A percentile compares a stretch with the other conserved stretches of the same genome.
Conservation (phyloP, 2,113 vertebrate species). For the Antechinus stuartii region DNA sequence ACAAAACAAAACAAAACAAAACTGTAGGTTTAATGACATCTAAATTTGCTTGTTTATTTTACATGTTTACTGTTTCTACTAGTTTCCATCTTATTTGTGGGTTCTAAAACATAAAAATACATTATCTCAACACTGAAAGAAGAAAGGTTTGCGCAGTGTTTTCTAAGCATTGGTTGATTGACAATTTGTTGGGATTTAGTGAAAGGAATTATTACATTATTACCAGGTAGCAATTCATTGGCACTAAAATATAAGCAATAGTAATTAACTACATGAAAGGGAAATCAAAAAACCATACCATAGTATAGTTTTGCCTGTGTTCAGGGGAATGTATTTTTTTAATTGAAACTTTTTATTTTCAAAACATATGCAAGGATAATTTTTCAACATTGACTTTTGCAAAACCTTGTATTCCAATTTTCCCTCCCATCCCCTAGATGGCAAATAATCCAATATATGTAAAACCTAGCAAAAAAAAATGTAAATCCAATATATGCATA, state of each 20-base stretch:
- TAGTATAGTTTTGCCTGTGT: not conserved
- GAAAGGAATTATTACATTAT: not conserved
- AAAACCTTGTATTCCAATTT: too few species aligned
- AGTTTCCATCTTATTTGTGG: not conserved
- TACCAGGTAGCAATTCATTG: not conserved
- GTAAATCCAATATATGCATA: too few species aligned
- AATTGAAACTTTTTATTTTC: too few species aligned
- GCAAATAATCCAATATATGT: too few species aligned
- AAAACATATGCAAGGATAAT: too few species aligned
- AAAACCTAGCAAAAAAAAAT: too few species aligned
- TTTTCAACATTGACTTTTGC: too few species aligned
- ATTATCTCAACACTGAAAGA: not conserved
- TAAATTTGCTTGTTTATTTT: not conserved
- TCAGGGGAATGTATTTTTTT: not conserved
- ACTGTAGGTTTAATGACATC: not conserved
- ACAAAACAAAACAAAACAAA: constrained; percentile 1
- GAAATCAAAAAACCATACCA: not conserved
- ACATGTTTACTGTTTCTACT: not conserved
- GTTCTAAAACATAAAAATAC: not conserved
- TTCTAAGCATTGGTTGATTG: not conserved
- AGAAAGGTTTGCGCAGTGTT: not conserved
- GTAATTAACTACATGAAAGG: not conserved
- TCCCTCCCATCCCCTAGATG: too few species aligned
- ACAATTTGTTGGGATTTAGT: not conserved
- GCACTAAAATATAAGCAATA: constrained; percentile 23